Evolutionary conservation across 2,888 invertebrate species (phyloP).

Genomic region (Arrhopalites spinosus): DNA sequence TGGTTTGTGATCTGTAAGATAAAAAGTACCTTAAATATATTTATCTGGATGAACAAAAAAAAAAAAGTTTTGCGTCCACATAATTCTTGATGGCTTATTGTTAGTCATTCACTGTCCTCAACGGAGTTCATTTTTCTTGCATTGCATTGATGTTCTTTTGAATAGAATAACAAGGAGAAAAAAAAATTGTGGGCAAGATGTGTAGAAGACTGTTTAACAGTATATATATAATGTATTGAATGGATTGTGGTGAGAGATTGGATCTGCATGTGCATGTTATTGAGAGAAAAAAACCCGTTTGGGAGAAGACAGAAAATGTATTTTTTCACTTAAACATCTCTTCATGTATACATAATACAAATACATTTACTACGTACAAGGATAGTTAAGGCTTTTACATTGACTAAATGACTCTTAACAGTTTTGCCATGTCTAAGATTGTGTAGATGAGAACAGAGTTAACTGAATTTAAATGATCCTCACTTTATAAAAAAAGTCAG

Average conservation of each 20-base stretch:
- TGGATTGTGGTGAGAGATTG: background rate
- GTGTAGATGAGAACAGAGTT: too few relatives aligned
- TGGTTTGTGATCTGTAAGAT: too few relatives aligned
- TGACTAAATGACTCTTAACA: too few relatives aligned
- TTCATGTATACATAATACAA: too few relatives aligned
- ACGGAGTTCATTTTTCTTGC: background rate
- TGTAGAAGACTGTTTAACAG: background rate
- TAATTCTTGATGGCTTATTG: background rate
- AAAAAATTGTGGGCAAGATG: background rate
- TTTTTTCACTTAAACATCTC: too few relatives aligned
- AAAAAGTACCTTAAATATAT: too few relatives aligned
- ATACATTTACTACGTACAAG: too few relatives aligned
- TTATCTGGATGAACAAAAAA: too few relatives aligned
- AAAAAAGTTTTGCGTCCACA: background rate
- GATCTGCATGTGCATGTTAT: background rate
- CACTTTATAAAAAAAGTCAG: too few relatives aligned
- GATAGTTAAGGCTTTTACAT: too few relatives aligned
- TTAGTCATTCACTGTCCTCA: background rate
- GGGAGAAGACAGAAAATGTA: background rate
- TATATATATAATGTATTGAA: background rate
- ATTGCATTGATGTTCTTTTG: background rate
- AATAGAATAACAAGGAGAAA: background rate
- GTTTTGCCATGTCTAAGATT: too few relatives aligned
- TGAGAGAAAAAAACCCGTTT: conserved; percentile 18
- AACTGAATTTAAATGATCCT: too few relatives aligned